Evolutionary conservation across 2,113 vertebrate genomes (phyloP), one percentile per base, ranked within the genome.

Genomic region (Hemichromis elongatus): DNA sequence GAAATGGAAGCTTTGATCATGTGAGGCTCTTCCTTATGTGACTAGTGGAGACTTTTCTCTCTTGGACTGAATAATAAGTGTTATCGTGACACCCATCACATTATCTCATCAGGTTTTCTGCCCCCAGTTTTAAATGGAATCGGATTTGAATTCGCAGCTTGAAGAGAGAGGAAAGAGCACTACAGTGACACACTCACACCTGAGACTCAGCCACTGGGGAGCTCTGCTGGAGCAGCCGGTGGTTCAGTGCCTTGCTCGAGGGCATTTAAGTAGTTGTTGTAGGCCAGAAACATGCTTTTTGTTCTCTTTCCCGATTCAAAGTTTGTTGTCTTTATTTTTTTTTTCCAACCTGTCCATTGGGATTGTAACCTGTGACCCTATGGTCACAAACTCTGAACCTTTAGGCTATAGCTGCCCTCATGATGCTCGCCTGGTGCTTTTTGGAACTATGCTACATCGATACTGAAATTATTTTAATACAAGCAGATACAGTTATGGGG

Each of bases 201-300:
- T n/a, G 78, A 86, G 87, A 88, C 77, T 77, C 77, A 13, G 82
- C 86, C 90, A 77, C 88, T 79, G 80, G 89, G 86, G 83, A 53
- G 66, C 55, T 84, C 85, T 66, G 88, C 88, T 54, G 80, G 82
- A 86, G 82, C 84, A 47, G 66, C 63, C 2, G 81, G 81, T 85
- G 87, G 81, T 93, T 87, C 92, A 90, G 94, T 95, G 94, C 93
- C 94, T 95, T 95, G 94, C 88, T 94, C 83, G 35, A 90, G 93
- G 93, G 92, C 89, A 90, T 86, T 88, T 92, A 77, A 78, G 52
- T 83, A 77, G 80, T 83, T 13, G 63, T 81, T 26, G 81, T 88
- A 42, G 13, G 52, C 83, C 83, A 82, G 87, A 93, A 88, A 68
- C 79, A 77, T 83, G 81, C 45, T 88, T 82, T 86, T 87, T 24